Evolutionary conservation across 2,888 invertebrate species (phyloP).

Genomic region (Microchrysa polita): DNA sequence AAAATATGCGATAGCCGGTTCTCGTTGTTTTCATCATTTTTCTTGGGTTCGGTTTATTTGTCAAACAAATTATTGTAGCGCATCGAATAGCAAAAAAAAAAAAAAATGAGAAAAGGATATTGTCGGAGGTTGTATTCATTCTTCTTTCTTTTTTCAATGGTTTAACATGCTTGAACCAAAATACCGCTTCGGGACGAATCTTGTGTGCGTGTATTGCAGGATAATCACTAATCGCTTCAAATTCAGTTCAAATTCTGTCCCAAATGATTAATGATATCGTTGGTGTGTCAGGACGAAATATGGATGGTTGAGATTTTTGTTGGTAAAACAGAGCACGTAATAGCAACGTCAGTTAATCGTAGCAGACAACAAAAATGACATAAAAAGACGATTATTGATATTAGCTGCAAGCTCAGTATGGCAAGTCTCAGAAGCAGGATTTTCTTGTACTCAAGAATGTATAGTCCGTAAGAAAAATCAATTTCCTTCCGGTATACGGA

Average conservation of each 20-base stretch:
- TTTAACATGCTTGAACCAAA: background rate
- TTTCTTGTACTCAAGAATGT: background rate
- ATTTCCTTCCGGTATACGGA: slow-evolving; percentile 5
- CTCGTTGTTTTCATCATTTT: slow-evolving; percentile 27
- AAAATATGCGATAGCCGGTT: slow-evolving; percentile 40
- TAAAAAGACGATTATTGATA: slow-evolving; percentile 35
- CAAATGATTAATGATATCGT: slow-evolving; percentile 38
- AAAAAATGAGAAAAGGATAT: too few species aligned
- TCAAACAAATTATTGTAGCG: slow-evolving; percentile 20
- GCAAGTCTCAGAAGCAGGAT: background rate
- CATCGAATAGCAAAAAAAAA: background rate
- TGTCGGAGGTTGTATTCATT: too few species aligned
- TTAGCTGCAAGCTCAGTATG: background rate
- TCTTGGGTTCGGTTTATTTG: slow-evolving; percentile 23
- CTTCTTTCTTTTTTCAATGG: slow-evolving; percentile 3
- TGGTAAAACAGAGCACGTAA: slow-evolving; percentile 33
- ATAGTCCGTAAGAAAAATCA: background rate
- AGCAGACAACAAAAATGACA: slow-evolving; percentile 33
- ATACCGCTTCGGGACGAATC: background rate
- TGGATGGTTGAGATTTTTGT: slow-evolving; percentile 32
- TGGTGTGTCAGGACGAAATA: slow-evolving; percentile 16
- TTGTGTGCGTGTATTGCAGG: slow-evolving; percentile 18
- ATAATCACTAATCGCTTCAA: slow-evolving; percentile 43
- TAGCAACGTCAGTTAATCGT: slow-evolving; percentile 30
- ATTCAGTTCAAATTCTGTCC: slow-evolving; percentile 27